Conservation (phyloP, 2,113 vertebrate genomes). For the Seriola rivoliana region DNA sequence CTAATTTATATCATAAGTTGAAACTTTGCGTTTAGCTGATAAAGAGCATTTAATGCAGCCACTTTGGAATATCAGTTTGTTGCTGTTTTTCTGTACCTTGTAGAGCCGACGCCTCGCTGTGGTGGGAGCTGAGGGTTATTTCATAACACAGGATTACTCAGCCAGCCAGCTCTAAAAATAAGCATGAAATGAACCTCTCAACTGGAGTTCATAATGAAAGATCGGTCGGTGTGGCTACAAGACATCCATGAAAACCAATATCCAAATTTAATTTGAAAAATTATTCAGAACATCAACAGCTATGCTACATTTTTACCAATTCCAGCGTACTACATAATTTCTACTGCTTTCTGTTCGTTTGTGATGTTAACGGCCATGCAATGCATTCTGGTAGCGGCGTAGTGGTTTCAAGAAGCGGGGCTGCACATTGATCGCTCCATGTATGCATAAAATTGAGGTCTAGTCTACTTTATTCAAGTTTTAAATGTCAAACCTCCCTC, state of each 20-base stretch:
- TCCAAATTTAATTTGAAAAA: slow-evolving; percentile 76
- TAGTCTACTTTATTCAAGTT: slow-evolving; percentile 1
- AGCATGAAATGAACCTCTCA: slow-evolving; percentile 79
- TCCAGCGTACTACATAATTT: slow-evolving; percentile 47
- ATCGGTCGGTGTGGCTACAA: slow-evolving; percentile 68
- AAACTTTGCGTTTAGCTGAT: slow-evolving; percentile 8
- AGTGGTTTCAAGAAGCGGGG: not conserved
- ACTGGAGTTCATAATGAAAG: slow-evolving; percentile 75
- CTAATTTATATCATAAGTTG: slow-evolving; percentile 9
- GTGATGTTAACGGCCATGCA: slow-evolving; percentile 3
- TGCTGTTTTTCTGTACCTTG: slow-evolving; percentile 68
- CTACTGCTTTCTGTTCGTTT: slow-evolving; percentile 43
- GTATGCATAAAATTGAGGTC: slow-evolving; percentile 12
- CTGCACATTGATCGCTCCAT: not conserved
- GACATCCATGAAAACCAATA: slow-evolving; percentile 75
- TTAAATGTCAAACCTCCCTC: not conserved
- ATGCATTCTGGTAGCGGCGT: slow-evolving; percentile 7
- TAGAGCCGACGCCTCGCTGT: slow-evolving; percentile 71
- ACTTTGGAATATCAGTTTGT: slow-evolving; percentile 59
- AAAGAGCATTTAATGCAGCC: slow-evolving; percentile 7
- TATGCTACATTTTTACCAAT: slow-evolving; percentile 43
- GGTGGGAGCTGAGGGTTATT: slow-evolving; percentile 75
- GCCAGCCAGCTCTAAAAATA: slow-evolving; percentile 77
- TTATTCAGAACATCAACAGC: slow-evolving; percentile 65
- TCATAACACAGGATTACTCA: slow-evolving; percentile 80